Conservation (phyloP, 1,140 invertebrate species). For the Megathymus violae region DNA sequence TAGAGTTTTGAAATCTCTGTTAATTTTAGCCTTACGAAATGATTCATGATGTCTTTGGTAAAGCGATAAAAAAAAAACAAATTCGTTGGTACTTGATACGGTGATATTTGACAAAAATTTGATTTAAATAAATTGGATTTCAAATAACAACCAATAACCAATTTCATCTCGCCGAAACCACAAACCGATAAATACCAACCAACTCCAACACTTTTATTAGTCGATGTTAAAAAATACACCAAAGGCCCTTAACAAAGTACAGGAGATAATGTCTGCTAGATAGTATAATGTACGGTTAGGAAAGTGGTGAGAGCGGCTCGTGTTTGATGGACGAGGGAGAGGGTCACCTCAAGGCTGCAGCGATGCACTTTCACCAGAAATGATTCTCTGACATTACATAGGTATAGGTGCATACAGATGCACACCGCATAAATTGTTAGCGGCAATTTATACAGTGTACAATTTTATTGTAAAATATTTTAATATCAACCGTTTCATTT, state of each 20-base stretch:
- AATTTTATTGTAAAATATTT: too few species aligned
- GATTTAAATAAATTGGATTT: too few species aligned
- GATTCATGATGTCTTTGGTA: too few species aligned
- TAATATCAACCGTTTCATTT: too few species aligned
- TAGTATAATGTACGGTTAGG: constrained; percentile 69
- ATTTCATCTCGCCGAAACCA: not conserved
- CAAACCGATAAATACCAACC: constrained; percentile 32
- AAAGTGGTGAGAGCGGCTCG: constrained; percentile 64
- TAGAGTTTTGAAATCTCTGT: too few species aligned
- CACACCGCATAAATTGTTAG: too few species aligned
- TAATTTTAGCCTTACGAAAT: too few species aligned
- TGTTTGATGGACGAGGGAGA: constrained; percentile 80
- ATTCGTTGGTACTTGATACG: too few species aligned
- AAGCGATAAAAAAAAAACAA: too few species aligned
- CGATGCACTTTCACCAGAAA: constrained; percentile 76
- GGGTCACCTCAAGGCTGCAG: constrained; percentile 73
- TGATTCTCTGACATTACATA: constrained; percentile 52
- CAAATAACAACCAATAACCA: not conserved
- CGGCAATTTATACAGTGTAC: too few species aligned
- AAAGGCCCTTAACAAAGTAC: constrained; percentile 42
- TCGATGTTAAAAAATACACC: constrained; percentile 36
- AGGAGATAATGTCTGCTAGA: constrained; percentile 67
- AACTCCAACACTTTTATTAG: constrained; percentile 24
- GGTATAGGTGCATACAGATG: constrained; percentile 57
- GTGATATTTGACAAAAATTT: too few species aligned